These are phyloP conservation scores for Arnoldichthys spilopterus DNA, from an alignment of 2,797 vertebrate species.

Conservation along the genomic window DNA sequence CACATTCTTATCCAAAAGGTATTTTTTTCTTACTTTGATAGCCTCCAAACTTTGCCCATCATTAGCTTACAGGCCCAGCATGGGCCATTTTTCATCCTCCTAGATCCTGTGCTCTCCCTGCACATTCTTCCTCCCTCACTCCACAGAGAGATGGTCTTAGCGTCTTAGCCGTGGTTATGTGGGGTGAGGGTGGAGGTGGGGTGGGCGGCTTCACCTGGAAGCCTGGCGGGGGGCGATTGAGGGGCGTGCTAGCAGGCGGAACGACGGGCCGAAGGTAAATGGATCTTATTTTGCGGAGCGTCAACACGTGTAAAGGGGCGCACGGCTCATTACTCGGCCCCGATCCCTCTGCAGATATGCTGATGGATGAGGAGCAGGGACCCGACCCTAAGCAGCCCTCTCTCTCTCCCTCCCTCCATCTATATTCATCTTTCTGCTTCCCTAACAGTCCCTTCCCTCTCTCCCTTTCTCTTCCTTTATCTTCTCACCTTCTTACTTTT, in stretches of 20 bases:
- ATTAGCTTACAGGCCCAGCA: slow-evolving; percentile 28
- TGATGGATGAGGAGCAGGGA: slow-evolving; percentile 76
- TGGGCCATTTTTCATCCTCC: slow-evolving; percentile 37
- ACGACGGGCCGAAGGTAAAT: slow-evolving; percentile 74
- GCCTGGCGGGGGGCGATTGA: slow-evolving; percentile 41
- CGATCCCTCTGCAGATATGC: slow-evolving; percentile 72
- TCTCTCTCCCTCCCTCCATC: slow-evolving; percentile 45
- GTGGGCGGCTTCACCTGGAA: slow-evolving; percentile 50
- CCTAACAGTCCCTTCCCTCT: slow-evolving; percentile 32
- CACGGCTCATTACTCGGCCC: slow-evolving; percentile 81
- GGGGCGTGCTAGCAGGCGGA: slow-evolving; percentile 56
- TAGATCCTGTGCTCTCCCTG: slow-evolving; percentile 22
- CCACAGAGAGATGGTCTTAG: slow-evolving; percentile 25
- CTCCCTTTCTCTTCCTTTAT: slow-evolving; percentile 4
- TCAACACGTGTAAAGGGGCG: slow-evolving; percentile 82
- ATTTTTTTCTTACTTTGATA: slow-evolving; percentile 36
- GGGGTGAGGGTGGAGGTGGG: not conserved
- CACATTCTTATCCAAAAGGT: slow-evolving; percentile 43
- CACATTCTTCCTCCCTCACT: slow-evolving; percentile 1
- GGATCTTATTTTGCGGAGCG: slow-evolving; percentile 84
- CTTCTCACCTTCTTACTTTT: not conserved
- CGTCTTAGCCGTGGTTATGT: slow-evolving; percentile 15
- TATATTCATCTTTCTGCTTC: slow-evolving; percentile 37
- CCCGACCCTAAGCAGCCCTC: slow-evolving; percentile 60
- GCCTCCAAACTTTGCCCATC: slow-evolving; percentile 24